Conservation (phyloP, 2,888 invertebrate species). For the Mayetiola destructor region DNA sequence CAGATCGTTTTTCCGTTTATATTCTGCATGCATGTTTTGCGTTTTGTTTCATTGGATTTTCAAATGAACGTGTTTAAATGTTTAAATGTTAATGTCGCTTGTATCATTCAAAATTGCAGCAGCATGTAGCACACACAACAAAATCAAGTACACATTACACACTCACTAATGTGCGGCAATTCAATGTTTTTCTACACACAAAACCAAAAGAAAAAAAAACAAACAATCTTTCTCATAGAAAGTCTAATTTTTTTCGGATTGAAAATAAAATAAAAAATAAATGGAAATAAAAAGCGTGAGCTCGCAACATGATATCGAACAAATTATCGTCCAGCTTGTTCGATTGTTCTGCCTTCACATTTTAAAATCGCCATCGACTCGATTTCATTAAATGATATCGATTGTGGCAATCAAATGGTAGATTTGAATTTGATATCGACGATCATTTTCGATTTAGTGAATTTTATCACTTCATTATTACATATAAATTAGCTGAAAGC, state of each 20-base stretch:
- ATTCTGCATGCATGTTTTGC: too few relatives aligned
- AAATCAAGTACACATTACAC: too few relatives aligned
- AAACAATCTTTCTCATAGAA: neutral
- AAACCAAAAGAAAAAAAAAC: neutral
- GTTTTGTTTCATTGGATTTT: too few relatives aligned
- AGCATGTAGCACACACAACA: too few relatives aligned
- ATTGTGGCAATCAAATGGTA: neutral
- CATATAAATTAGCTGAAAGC: too few relatives aligned
- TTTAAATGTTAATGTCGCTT: slow-evolving; percentile 1
- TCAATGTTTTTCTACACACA: too few relatives aligned
- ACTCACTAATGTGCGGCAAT: too few relatives aligned
- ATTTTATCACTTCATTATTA: slow-evolving; percentile 4
- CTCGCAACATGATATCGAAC: slow-evolving; percentile 10
- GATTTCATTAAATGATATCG: too few relatives aligned
- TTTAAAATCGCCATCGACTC: neutral
- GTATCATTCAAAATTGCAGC: too few relatives aligned
- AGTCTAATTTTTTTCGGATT: neutral
- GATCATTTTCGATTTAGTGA: slow-evolving; percentile 3
- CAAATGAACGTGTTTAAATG: too few relatives aligned
- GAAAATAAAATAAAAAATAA: neutral
- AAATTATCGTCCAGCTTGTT: neutral
- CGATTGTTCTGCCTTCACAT: slow-evolving; percentile 3
- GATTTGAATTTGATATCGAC: neutral
- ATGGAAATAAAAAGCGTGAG: slow-evolving; percentile 6
- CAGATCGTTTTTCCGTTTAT: too few relatives aligned